Conservation (phyloP, 2,888 invertebrate genomes). For the Leptopterna dolabrata region DNA sequence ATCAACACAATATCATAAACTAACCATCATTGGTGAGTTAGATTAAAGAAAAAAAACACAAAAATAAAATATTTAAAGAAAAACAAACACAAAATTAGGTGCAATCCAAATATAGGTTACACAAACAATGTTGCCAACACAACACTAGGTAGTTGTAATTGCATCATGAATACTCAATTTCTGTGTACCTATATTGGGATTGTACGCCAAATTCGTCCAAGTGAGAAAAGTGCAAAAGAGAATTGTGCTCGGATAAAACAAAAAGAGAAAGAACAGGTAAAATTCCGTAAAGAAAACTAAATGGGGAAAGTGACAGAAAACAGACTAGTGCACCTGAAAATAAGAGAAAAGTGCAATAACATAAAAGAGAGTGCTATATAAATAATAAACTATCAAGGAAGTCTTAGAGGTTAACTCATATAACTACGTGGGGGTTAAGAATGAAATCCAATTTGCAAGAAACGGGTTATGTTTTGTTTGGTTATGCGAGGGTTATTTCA, state of each 20-base stretch:
- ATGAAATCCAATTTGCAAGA: not conserved
- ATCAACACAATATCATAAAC: too few species aligned
- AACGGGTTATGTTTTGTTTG: not conserved
- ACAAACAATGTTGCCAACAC: too few species aligned
- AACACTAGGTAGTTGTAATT: too few species aligned
- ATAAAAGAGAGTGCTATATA: not conserved
- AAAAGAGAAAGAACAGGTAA: not conserved
- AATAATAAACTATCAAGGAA: not conserved
- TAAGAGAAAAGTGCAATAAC: not conserved
- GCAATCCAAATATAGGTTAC: too few species aligned
- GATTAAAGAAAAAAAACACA: too few species aligned
- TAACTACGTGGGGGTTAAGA: not conserved
- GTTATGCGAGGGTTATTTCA: not conserved
- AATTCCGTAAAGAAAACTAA: not conserved
- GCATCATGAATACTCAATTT: too few species aligned
- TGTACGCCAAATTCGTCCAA: not conserved
- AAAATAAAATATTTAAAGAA: too few species aligned
- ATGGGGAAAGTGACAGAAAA: not conserved
- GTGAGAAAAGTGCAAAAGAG: not conserved
- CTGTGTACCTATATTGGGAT: too few species aligned
- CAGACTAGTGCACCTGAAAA: not conserved
- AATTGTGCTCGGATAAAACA: not conserved
- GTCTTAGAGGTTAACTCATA: not conserved
- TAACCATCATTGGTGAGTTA: too few species aligned
- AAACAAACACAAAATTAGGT: too few species aligned